These are phyloP conservation scores for Frankliniella intonsa DNA, from an alignment of 2,888 invertebrate species.

Conservation along the genomic window DNA sequence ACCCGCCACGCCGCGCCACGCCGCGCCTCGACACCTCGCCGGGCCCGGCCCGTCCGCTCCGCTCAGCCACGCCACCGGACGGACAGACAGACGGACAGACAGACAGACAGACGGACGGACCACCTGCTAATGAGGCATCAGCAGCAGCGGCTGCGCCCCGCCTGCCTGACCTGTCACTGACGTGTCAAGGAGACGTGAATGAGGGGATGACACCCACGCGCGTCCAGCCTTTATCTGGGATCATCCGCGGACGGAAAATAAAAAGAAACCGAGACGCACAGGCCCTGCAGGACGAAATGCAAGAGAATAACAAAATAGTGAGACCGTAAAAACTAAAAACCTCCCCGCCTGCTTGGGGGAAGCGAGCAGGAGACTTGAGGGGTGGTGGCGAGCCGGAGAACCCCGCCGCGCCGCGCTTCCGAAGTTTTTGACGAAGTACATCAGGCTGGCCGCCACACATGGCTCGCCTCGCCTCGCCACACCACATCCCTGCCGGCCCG, in stretches of 20 bases:
- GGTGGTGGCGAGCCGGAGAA: background rate
- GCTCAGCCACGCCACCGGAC: too few species aligned
- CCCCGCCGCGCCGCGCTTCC: background rate
- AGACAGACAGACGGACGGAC: too few species aligned
- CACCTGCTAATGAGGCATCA: too few species aligned
- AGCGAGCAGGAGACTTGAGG: background rate
- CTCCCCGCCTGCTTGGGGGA: background rate
- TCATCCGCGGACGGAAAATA: background rate
- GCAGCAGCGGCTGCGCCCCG: too few species aligned
- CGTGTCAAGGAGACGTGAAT: background rate
- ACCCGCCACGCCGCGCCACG: background rate
- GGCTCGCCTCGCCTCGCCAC: background rate
- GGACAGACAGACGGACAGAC: too few species aligned
- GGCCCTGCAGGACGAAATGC: background rate
- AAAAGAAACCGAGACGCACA: background rate
- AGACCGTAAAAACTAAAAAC: background rate
- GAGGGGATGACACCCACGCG: conserved; percentile 1
- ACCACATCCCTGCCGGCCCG: too few species aligned
- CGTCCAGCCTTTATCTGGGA: too few species aligned
- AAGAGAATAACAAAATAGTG: background rate
- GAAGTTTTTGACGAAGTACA: background rate
- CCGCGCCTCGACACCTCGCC: background rate
- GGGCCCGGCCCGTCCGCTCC: too few species aligned
- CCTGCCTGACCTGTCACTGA: too few species aligned
- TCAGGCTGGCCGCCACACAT: background rate